Base-by-base conservation (phyloP, 2,113 vertebrate genomes). In the Toxostoma redivivum region DNA sequence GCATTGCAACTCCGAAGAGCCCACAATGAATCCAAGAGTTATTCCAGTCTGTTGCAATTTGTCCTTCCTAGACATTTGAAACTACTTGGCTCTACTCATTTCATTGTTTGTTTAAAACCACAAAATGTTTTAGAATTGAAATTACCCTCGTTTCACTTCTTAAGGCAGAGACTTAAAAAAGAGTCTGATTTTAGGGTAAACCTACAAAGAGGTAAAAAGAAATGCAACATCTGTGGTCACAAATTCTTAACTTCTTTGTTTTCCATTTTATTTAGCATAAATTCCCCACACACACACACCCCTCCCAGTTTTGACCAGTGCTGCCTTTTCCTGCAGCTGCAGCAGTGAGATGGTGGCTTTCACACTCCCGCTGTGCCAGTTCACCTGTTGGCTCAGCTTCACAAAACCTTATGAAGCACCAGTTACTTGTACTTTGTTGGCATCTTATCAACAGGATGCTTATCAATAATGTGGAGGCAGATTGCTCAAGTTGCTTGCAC, bases 51-150 rank as follows among this genome's bases (percentile, higher is more conserved):
- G 24, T 11, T 61, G 67, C 81, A 69, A 19, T 69, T 38, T 42
- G 56, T 86, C 60, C 22, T 66, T 95, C 81, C 51, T 66, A 78
- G 65, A 71, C 64, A 74, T 35, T 38, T 64, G 57, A 84, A 92
- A 51, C 33, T 50, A 48, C 58, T 77, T 53, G 31, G 62, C 76
- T 90, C 58, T 61, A 31, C 7, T 76, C 10, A 18, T 67, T 74
- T 62, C 17, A 28, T 81, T 62, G 38, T 61, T 73, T 81, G 45
- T 81, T 95, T 62, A 58, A 91, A 91, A 89, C 60, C 81, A 95
- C 72, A 83, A 73, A 40, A 53, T 20, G 31, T 66, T 91, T 88
- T 76, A 83, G 62, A 73, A 48, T 48, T 54, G 30, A 56, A 94
- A 37, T 64, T 30, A 48, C 11, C 47, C 38, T 47, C 9, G 44